Conservation (phyloP, 2,113 vertebrate species). For the Centropristis striata region DNA sequence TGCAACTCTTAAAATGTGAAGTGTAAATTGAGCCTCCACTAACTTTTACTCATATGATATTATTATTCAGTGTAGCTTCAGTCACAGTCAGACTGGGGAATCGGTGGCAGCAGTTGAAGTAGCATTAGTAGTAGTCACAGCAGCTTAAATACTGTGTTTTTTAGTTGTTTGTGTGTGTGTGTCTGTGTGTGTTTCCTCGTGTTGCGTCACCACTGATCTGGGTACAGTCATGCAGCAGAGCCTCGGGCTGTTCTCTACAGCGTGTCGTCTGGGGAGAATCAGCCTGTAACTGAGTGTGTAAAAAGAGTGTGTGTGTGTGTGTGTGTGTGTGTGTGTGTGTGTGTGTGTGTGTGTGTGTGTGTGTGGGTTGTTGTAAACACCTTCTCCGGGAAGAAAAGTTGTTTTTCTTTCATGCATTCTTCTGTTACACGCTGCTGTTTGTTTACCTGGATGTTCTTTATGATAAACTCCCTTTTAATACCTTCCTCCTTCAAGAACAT, state of each 20-base stretch:
- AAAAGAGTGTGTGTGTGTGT: constrained; percentile 19
- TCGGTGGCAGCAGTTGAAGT: neutral
- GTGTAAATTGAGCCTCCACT: neutral
- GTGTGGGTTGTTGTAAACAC: constrained; percentile 28
- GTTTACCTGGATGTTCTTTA: constrained; percentile 48
- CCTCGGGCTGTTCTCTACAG: constrained; percentile 61
- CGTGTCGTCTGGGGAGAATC: constrained; percentile 50
- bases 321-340: neutral
- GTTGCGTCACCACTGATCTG: constrained; percentile 73
- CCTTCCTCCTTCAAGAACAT: constrained; percentile 36
- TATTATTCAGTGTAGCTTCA: neutral
- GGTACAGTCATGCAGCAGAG: constrained; percentile 33
- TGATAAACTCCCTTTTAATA: constrained; percentile 43
- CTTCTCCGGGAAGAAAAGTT: constrained; percentile 22
- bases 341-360: constrained; percentile 12
- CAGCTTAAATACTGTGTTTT: neutral
- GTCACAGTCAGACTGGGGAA: neutral
- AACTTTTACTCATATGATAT: neutral
- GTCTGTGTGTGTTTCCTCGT: constrained; percentile 53
- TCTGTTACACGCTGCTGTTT: constrained; percentile 33
- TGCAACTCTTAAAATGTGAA: too few species aligned
- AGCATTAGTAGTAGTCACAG: constrained; percentile 12
- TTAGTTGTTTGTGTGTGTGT: neutral
- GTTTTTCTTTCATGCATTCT: constrained; percentile 29
- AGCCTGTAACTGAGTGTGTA: constrained; percentile 24